Conservation (phyloP, 2,113 vertebrate species). For the Elachura formosa region DNA sequence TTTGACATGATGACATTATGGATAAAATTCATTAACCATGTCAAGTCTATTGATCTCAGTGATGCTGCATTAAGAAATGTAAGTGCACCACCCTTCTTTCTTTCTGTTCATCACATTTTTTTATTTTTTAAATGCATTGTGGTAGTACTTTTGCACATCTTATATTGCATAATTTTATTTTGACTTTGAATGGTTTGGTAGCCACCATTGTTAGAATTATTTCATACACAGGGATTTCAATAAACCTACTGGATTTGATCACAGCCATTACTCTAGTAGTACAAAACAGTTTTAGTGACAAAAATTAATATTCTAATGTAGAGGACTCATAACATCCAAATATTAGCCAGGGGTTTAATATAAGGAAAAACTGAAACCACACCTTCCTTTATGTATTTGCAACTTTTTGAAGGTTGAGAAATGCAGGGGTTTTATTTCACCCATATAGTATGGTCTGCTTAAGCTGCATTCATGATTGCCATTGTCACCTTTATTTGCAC, state of each 20-base stretch:
- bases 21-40: slow-evolving; percentile 18
- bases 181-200: not conserved
- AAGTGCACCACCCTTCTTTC: not conserved
- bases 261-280: not conserved
- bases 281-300: no score
- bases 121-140: not conserved
- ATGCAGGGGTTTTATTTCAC: not conserved
- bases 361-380: not conserved
- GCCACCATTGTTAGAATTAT: not conserved
- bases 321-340: not conserved
- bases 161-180: not conserved
- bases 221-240: not conserved
- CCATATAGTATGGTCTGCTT: not conserved
- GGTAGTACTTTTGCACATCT: not conserved
- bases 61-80: not conserved
- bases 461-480: not conserved
- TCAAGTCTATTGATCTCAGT: slow-evolving; percentile 24
- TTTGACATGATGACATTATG: slow-evolving; percentile 1
- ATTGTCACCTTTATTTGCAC: not conserved
- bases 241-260: not conserved
- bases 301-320: not conserved
- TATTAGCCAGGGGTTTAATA: not conserved
- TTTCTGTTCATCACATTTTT: not conserved
- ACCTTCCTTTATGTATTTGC: not conserved
- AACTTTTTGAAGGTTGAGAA: not conserved